A percentile compares a stretch with the other conserved stretches of the same genome.
phyloP scores from a whole-genome alignment of 2,113 vertebrate species.

The Barbus barbus region DNA sequence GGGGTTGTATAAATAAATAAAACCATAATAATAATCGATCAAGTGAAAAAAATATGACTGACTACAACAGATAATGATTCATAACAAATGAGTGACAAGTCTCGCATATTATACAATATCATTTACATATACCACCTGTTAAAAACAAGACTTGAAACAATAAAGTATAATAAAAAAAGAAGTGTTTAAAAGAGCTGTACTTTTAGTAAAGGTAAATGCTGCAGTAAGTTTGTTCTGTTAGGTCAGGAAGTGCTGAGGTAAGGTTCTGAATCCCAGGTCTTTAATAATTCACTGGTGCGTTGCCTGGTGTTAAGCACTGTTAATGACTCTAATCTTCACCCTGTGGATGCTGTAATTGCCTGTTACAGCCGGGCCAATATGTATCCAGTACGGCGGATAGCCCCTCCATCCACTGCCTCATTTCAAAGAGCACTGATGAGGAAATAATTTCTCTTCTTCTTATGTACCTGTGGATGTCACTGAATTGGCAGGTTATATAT shows the following conservation, averaged over 20 bases:
- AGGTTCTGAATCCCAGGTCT: constrained; percentile 42
- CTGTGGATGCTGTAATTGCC: constrained; percentile 51
- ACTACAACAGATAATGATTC: not conserved
- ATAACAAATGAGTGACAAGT: no score
- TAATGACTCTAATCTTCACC: constrained; percentile 52
- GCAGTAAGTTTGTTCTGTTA: not conserved
- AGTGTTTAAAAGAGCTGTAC: not conserved
- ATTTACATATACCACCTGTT: not conserved
- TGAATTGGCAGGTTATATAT: constrained; percentile 12
- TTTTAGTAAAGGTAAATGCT: not conserved
- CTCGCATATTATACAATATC: not conserved
- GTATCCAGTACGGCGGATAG: constrained; percentile 34
- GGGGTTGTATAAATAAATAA: no score
- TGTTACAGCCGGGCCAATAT: constrained; percentile 27
- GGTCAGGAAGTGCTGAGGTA: constrained; percentile 38
- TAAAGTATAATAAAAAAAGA: not conserved
- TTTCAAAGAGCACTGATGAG: constrained; percentile 13
- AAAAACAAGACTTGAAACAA: not conserved
- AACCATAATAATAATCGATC: not conserved
- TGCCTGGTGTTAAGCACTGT: constrained; percentile 52
- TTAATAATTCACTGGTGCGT: constrained; percentile 54
- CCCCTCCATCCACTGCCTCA: constrained; percentile 10
- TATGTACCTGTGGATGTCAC: not conserved
- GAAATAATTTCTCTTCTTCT: constrained; percentile 10
- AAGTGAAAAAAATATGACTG: not conserved